Conservation (phyloP, 2,113 vertebrate genomes). For the Scolopax mira region DNA sequence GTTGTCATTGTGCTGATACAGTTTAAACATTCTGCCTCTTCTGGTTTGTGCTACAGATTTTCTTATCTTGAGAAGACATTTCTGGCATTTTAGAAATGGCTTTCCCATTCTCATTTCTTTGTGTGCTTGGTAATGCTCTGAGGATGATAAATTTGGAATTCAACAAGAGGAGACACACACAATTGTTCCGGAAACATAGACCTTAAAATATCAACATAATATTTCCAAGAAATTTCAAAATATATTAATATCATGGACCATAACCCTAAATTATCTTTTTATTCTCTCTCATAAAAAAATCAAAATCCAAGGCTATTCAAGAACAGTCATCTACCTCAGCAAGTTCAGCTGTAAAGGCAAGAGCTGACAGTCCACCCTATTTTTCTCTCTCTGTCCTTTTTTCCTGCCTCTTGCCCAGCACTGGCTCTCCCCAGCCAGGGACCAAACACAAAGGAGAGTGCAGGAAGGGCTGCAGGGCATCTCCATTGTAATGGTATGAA, state of each 20-base stretch:
- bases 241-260: neutral
- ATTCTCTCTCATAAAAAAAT: neutral
- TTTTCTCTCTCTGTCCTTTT: neutral
- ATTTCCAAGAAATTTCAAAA: slow-evolving; percentile 46
- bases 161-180: neutral
- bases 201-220: slow-evolving; percentile 11
- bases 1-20: slow-evolving; percentile 14
- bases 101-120: slow-evolving; percentile 36
- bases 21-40: slow-evolving; percentile 39
- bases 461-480: neutral
- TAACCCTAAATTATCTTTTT: slow-evolving; percentile 31
- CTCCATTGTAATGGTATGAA: neutral
- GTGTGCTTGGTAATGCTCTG: neutral
- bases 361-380: neutral
- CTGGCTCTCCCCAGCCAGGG: neutral
- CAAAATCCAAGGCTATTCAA: neutral
- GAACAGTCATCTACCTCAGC: neutral
- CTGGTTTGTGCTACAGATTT: slow-evolving; percentile 62
- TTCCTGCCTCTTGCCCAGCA: neutral
- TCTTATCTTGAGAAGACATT: slow-evolving; percentile 57
- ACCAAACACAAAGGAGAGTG: neutral
- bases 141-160: neutral
- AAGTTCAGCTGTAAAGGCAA: neutral
- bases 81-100: slow-evolving; percentile 67
- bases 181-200: neutral